Percentiles rank a stretch among this genome's conserved stretches.
Evolutionary conservation across 2,113 vertebrate genomes (phyloP).

Genomic region (Erpornis zantholeuca): DNA sequence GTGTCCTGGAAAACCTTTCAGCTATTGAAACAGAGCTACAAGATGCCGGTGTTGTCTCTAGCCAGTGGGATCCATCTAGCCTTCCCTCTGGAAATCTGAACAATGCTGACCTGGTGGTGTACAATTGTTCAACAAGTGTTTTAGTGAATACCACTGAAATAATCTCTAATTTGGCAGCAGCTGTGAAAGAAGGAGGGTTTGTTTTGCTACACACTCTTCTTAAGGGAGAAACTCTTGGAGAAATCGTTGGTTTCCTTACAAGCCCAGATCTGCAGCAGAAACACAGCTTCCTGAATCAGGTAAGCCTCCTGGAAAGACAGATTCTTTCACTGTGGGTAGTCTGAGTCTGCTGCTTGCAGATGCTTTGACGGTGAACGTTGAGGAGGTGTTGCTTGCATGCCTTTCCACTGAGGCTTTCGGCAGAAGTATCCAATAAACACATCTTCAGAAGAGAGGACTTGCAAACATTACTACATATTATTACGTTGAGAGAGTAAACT

Average conservation of each 20-base stretch:
- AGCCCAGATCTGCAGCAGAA: constrained; percentile 58
- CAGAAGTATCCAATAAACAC: background rate
- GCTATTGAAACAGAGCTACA: constrained; percentile 69
- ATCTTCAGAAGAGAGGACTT: background rate
- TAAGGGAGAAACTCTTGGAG: constrained; percentile 82
- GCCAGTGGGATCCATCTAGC: constrained; percentile 83
- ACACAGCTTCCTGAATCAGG: constrained; percentile 82
- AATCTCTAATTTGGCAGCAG: constrained; percentile 81
- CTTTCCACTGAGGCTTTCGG: background rate
- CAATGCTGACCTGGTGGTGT: constrained; percentile 82
- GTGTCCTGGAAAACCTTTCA: constrained; percentile 64
- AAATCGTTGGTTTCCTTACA: constrained; percentile 82
- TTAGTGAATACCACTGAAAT: constrained; percentile 50
- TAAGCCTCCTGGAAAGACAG: constrained; percentile 13
- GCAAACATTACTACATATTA: background rate
- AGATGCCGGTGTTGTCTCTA: constrained; percentile 54
- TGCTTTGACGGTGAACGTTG: background rate
- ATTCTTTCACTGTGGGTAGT: background rate
- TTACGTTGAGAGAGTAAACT: background rate
- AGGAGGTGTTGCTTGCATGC: background rate
- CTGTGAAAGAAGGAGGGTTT: constrained; percentile 85
- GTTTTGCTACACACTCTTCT: constrained; percentile 88
- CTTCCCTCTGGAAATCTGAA: constrained; percentile 68
- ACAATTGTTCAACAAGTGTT: constrained; percentile 75
- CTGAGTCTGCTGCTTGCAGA: background rate